Percentiles rank a stretch among this genome's conserved stretches.
phyloP scores from a whole-genome alignment of 2,113 vertebrate genomes.

The Caretta caretta region DNA sequence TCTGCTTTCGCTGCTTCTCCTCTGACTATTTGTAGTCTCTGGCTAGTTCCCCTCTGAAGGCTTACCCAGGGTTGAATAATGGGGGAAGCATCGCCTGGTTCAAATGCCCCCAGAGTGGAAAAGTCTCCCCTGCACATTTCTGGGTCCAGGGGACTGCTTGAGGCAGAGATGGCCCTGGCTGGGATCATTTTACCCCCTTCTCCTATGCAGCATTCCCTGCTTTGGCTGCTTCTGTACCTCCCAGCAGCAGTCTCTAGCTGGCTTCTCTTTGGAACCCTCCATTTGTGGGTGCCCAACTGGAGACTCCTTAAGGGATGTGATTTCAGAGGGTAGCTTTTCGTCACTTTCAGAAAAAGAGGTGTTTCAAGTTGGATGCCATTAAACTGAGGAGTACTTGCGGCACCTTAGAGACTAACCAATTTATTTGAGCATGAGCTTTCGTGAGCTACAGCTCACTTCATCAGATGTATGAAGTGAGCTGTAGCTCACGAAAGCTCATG shows the following conservation, averaged over 20 bases:
- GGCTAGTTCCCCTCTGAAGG: neutral
- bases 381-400: too few species aligned
- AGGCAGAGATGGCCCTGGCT: neutral
- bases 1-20: neutral
- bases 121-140: neutral
- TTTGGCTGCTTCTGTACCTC: neutral
- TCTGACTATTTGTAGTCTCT: neutral
- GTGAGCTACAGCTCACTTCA: too few species aligned
- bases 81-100: neutral
- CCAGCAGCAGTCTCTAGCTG: neutral
- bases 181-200: neutral
- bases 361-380: neutral
- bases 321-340: neutral
- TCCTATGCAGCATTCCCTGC: neutral
- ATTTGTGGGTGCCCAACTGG: neutral
- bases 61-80: neutral
- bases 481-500: too few species aligned
- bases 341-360: fast-evolving
- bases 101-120: too few species aligned
- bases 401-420: too few species aligned
- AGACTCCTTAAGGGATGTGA: neutral
- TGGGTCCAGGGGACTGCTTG: neutral
- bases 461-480: too few species aligned
- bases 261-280: neutral
- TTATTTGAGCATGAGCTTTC: too few species aligned